Conservation (phyloP, 2,113 vertebrate species). For the Oriolus oriolus region DNA sequence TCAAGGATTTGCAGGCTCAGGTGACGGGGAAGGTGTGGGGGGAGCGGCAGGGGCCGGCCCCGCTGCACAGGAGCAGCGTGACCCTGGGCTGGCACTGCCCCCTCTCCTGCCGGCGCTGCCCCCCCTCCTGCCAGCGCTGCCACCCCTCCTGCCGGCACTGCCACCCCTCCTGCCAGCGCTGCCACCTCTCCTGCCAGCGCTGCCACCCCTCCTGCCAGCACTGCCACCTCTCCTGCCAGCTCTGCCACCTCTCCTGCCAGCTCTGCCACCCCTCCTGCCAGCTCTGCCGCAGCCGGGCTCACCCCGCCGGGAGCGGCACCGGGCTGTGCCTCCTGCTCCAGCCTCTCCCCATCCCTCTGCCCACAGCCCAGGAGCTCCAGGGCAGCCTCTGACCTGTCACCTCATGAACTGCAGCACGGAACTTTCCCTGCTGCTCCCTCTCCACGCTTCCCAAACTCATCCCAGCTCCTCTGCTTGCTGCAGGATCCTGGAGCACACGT, state of each 20-base stretch:
- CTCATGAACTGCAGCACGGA: background rate
- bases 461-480: background rate
- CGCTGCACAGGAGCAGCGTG: background rate
- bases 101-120: too few relatives aligned
- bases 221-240: background rate
- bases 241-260: too few relatives aligned
- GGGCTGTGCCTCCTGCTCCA: background rate
- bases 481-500: background rate
- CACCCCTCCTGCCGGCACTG: background rate
- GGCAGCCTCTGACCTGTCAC: background rate
- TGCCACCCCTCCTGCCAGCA: background rate
- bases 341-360: background rate
- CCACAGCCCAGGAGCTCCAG: background rate
- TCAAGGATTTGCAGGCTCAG: conserved; percentile 24
- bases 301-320: background rate
- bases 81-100: background rate
- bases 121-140: background rate
- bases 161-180: too few relatives aligned
- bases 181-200: too few relatives aligned
- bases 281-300: too few relatives aligned
- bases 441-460: background rate
- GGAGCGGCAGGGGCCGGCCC: background rate
- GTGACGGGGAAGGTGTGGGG: background rate
- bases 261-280: too few relatives aligned
- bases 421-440: background rate